Conservation (phyloP, 2,888 invertebrate genomes). For the Gerosis bhagava region DNA sequence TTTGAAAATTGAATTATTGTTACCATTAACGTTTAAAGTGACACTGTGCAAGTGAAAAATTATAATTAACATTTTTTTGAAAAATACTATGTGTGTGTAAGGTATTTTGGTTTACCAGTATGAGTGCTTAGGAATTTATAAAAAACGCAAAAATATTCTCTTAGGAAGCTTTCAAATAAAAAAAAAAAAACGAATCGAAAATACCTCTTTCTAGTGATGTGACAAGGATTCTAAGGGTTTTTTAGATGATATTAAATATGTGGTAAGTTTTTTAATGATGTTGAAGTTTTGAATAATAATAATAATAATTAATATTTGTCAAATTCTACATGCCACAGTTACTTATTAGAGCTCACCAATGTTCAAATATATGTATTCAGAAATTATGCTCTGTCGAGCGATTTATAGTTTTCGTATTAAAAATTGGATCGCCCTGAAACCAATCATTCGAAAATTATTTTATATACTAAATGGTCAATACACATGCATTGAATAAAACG, state of each 20-base stretch:
- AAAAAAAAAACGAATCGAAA: conserved; percentile 60
- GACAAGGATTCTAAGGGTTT: conserved; percentile 76
- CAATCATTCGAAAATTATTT: no score
- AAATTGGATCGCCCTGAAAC: no score
- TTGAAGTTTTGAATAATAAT: conserved; percentile 67
- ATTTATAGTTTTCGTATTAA: no score
- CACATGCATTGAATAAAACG: no score
- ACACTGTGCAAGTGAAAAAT: conserved; percentile 69
- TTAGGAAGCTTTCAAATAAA: conserved; percentile 57
- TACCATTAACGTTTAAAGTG: no score
- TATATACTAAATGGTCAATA: no score
- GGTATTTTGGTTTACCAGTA: no score
- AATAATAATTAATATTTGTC: conserved; percentile 64
- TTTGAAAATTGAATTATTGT: conserved; percentile 29
- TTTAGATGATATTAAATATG: conserved; percentile 66
- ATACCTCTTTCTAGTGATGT: conserved; percentile 79
- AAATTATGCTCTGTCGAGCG: conserved; percentile 25
- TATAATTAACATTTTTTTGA: conserved; percentile 61
- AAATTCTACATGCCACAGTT: conserved; percentile 68
- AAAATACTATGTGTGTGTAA: no score
- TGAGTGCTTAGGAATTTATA: conserved; percentile 47
- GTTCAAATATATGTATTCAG: conserved; percentile 34
- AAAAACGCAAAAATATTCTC: conserved; percentile 44
- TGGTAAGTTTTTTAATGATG: conserved; percentile 75
- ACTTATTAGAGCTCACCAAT: conserved; percentile 38